Conservation (phyloP, 2,888 invertebrate species). For the Synanthedon formicaeformis region DNA sequence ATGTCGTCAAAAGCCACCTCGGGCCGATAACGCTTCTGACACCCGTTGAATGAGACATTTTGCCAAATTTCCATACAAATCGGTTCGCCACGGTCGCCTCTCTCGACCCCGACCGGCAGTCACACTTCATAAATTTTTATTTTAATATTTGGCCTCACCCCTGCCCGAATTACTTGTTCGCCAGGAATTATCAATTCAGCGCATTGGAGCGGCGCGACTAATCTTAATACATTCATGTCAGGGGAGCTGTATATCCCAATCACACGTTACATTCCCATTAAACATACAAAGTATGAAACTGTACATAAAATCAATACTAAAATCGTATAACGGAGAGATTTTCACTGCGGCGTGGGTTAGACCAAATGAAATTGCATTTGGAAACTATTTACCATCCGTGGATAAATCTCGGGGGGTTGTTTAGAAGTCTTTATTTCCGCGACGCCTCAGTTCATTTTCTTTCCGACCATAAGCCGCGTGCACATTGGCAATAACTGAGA, state of each 20-base stretch:
- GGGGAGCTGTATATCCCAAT: conserved; percentile 12
- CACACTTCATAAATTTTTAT: conserved; percentile 65
- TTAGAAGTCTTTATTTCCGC: conserved; percentile 45
- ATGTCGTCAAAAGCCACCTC: conserved; percentile 60
- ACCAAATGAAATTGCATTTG: too few relatives aligned
- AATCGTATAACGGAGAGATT: too few relatives aligned
- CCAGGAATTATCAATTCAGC: conserved; percentile 12
- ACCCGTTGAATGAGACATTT: conserved; percentile 40
- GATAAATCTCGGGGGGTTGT: conserved; percentile 38
- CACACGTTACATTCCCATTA: neutral
- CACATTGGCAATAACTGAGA: conserved; percentile 58
- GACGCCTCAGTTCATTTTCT: conserved; percentile 50
- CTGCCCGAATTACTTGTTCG: conserved; percentile 7
- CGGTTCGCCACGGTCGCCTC: conserved; percentile 49
- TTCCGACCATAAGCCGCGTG: conserved; percentile 55
- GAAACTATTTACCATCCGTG: conserved; percentile 15
- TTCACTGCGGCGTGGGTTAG: too few relatives aligned
- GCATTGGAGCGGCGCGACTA: conserved; percentile 17
- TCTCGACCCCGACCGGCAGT: conserved; percentile 18
- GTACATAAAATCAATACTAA: too few relatives aligned
- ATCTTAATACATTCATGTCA: conserved; percentile 18
- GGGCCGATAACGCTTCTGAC: conserved; percentile 26
- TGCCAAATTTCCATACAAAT: conserved; percentile 65
- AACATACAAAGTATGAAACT: too few relatives aligned
- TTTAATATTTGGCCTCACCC: conserved; percentile 52